A percentile compares a stretch with the other conserved stretches of the same genome.
Evolutionary conservation across 1,140 invertebrate species (phyloP).

Genomic region (Leptinotarsa texana): DNA sequence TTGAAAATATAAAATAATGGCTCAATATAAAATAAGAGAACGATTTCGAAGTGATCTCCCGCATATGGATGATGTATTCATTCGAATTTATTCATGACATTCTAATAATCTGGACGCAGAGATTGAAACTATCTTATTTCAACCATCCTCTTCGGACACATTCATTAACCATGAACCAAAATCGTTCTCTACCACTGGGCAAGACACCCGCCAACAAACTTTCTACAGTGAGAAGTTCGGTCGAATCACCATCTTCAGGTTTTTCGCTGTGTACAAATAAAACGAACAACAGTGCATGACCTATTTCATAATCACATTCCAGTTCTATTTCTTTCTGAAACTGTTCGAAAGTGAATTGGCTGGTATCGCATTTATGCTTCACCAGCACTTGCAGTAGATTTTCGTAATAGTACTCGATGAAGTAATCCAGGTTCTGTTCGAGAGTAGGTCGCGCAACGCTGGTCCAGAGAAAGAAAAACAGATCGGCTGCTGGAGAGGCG

Average conservation of each 20-base stretch:
- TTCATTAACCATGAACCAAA: constrained; percentile 14
- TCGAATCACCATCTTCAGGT: constrained; percentile 3
- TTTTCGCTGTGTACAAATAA: background rate
- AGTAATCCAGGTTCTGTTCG: constrained; percentile 53
- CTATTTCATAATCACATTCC: background rate
- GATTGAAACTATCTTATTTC: background rate
- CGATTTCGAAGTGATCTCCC: too few species aligned
- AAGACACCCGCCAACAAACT: background rate
- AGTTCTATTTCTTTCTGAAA: constrained; percentile 4
- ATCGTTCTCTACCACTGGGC: background rate
- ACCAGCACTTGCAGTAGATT: constrained; percentile 45
- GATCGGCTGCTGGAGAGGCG: constrained; percentile 58
- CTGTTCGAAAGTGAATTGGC: background rate
- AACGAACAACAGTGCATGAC: background rate
- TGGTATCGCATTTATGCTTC: background rate
- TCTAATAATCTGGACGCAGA: too few species aligned
- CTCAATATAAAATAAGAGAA: too few species aligned
- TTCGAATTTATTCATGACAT: too few species aligned
- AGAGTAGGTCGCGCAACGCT: constrained; percentile 55
- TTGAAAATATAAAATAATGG: too few species aligned
- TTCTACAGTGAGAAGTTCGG: background rate
- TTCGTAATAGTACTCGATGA: constrained; percentile 59
- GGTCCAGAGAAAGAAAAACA: constrained; percentile 61
- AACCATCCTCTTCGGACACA: constrained; percentile 19
- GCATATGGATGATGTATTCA: too few species aligned